Conservation (phyloP, 2,113 vertebrate genomes). For the Catharus minimus region DNA sequence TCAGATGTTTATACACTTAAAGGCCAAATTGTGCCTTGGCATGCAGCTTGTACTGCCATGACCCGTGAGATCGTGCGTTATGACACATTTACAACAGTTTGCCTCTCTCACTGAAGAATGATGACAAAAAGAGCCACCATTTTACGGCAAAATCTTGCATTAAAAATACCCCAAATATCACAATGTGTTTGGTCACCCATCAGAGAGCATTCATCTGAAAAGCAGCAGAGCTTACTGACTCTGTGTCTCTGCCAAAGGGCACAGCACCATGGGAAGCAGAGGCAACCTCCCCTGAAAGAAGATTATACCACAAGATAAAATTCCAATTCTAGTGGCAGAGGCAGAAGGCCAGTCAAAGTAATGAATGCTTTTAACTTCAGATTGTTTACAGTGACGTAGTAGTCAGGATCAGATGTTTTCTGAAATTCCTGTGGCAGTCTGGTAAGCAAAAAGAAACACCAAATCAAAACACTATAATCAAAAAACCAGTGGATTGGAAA, state of each 20-base stretch:
- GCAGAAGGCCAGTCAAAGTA: background rate
- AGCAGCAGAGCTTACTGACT: background rate
- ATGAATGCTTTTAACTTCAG: background rate
- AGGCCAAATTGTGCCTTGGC: background rate
- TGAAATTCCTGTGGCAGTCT: background rate
- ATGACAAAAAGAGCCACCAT: background rate
- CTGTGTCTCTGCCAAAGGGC: background rate
- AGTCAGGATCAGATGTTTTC: background rate
- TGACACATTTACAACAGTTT: background rate
- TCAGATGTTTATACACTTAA: background rate
- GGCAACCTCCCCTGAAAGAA: background rate
- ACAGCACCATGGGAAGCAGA: background rate
- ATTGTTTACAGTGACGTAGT: background rate
- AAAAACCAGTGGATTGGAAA: background rate
- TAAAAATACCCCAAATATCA: background rate
- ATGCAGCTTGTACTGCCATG: rapidly evolving
- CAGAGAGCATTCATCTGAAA: background rate
- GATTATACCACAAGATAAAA: background rate
- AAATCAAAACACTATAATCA: background rate
- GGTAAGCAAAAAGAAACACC: background rate
- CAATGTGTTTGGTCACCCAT: background rate
- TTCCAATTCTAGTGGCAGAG: background rate
- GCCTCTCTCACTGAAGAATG: background rate
- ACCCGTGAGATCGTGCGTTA: rapidly evolving
- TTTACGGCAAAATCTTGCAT: background rate